Evolutionary conservation across 2,888 invertebrate genomes (phyloP).

Genomic region (Amblyteles armatorius): DNA sequence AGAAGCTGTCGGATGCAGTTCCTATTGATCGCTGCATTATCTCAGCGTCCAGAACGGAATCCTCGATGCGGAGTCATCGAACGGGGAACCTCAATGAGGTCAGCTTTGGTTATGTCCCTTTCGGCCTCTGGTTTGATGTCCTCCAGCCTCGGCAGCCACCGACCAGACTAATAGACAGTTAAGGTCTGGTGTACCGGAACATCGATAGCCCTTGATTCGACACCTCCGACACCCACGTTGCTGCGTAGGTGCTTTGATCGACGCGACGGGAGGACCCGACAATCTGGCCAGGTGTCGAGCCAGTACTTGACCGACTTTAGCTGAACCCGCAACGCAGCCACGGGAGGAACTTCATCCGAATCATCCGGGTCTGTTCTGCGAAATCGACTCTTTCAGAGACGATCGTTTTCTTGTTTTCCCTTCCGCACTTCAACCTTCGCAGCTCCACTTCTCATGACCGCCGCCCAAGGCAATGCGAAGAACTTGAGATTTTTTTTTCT

Average conservation of each 20-base stretch:
- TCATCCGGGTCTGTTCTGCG: slow-evolving; percentile 11
- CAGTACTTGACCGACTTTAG: slow-evolving; percentile 2
- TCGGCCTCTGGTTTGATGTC: not conserved
- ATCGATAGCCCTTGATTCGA: slow-evolving; percentile 63
- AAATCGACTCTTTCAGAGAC: slow-evolving; percentile 37
- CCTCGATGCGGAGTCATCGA: not conserved
- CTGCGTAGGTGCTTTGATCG: slow-evolving; percentile 50
- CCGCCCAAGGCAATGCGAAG: slow-evolving; percentile 7
- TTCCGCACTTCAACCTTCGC: slow-evolving; percentile 17
- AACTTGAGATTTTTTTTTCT: slow-evolving; percentile 10
- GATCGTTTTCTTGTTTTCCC: slow-evolving; percentile 20
- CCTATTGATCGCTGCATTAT: slow-evolving; percentile 45
- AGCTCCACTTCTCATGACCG: not conserved
- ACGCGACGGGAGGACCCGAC: slow-evolving; percentile 27
- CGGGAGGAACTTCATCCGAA: not conserved
- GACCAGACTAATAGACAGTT: slow-evolving; percentile 38
- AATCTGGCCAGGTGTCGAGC: not conserved
- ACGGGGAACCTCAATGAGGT: slow-evolving; percentile 16
- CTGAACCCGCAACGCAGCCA: not conserved
- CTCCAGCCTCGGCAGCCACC: not conserved
- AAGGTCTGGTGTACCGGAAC: slow-evolving; percentile 45
- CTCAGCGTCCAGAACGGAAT: not conserved
- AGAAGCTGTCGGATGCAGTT: not conserved
- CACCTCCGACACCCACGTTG: slow-evolving; percentile 36
- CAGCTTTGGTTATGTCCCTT: slow-evolving; percentile 7